Percentiles rank a stretch among this genome's conserved stretches.
Conservation (phyloP, 2,888 invertebrate species). For the Xestia c-nigrum region DNA sequence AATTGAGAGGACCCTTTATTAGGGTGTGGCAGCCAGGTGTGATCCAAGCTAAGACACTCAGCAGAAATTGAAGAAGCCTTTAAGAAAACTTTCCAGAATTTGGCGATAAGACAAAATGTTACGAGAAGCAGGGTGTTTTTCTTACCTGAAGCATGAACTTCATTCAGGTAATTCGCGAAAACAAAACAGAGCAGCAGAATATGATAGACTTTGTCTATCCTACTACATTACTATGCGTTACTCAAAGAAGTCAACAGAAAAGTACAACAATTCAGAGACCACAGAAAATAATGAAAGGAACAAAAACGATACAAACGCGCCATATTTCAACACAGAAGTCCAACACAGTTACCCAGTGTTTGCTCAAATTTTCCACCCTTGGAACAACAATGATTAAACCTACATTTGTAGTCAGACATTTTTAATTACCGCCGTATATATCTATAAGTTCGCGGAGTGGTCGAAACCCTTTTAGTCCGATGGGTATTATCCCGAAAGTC, state of each 20-base stretch:
- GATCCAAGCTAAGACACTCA: background rate
- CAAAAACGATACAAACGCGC: background rate
- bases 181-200: background rate
- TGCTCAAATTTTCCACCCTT: slow-evolving; percentile 27
- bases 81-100: background rate
- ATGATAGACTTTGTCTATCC: background rate
- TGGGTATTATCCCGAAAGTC: slow-evolving; percentile 88
- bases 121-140: background rate
- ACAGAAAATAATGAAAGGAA: background rate
- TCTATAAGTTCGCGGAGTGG: slow-evolving; percentile 73
- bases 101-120: background rate
- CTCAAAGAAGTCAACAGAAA: background rate
- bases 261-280: background rate
- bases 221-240: background rate
- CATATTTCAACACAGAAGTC: slow-evolving; percentile 1
- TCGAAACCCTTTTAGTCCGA: slow-evolving; percentile 89
- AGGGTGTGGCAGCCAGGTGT: background rate
- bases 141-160: background rate
- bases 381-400: slow-evolving; percentile 45
- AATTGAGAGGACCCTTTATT: background rate
- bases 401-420: slow-evolving; percentile 76
- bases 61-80: background rate
- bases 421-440: slow-evolving; percentile 82
- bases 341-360: background rate
- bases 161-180: background rate